These are phyloP conservation scores for Pardalotus punctatus DNA, from an alignment of 2,113 vertebrate genomes.

Conservation along the genomic window DNA sequence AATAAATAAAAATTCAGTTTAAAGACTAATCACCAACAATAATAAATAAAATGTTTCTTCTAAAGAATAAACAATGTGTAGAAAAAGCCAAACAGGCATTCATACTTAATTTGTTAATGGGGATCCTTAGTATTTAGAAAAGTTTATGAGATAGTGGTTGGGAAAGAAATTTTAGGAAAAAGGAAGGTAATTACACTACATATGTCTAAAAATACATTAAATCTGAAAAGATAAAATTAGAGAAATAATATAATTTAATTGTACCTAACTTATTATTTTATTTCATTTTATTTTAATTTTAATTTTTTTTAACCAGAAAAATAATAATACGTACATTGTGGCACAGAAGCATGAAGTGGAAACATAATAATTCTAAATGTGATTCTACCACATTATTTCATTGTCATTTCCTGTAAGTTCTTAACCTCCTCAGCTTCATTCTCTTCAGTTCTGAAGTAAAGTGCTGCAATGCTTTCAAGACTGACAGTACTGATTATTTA, in stretches of 20 bases:
- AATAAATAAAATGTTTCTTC: not conserved
- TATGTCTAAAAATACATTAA: not conserved
- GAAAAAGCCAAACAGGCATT: not conserved
- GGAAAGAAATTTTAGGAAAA: not conserved
- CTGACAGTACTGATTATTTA: not conserved
- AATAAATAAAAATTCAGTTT: not conserved
- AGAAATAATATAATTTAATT: not conserved
- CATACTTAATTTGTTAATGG: not conserved
- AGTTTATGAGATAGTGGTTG: not conserved
- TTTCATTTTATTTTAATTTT: too few relatives aligned
- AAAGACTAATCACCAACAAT: not conserved
- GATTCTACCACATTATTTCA: not conserved
- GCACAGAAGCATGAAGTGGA: not conserved
- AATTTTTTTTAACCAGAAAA: not conserved
- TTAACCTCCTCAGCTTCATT: not conserved
- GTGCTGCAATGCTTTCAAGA: not conserved
- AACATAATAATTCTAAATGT: not conserved
- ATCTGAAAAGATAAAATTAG: not conserved
- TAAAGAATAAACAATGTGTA: not conserved
- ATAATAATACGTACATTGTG: not conserved
- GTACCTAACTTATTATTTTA: too few relatives aligned
- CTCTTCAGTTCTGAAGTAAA: not conserved
- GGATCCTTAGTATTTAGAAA: not conserved
- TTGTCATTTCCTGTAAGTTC: not conserved
- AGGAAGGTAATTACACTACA: not conserved